Percentiles rank a stretch among this genome's conserved stretches.
These are phyloP conservation scores for Watsonalla cultraria DNA, from an alignment of 2,888 invertebrate species.

Conservation along the genomic window DNA sequence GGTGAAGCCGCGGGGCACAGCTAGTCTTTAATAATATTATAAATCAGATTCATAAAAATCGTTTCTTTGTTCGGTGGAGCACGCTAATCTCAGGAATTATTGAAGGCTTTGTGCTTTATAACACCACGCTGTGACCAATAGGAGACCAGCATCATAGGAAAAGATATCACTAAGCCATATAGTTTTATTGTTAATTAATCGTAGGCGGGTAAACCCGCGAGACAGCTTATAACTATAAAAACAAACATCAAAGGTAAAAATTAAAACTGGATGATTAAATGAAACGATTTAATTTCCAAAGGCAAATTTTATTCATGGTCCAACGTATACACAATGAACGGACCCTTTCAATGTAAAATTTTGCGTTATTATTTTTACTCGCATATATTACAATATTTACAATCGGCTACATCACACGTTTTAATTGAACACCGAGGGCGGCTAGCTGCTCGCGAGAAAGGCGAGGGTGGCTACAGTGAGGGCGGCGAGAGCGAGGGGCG, in stretches of 20 bases:
- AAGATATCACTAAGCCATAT: too few species aligned
- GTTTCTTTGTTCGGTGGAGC: too few species aligned
- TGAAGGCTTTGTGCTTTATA: too few species aligned
- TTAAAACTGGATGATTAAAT: conserved; percentile 15
- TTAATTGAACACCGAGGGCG: conserved; percentile 66
- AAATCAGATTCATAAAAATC: too few species aligned
- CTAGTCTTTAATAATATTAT: too few species aligned
- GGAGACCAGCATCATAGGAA: too few species aligned
- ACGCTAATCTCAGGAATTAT: too few species aligned
- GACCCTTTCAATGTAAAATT: conserved; percentile 76
- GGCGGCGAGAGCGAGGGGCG: conserved; percentile 41
- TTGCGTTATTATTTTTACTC: conserved; percentile 63
- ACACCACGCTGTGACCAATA: too few species aligned
- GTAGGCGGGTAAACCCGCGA: too few species aligned
- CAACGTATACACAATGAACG: conserved; percentile 77
- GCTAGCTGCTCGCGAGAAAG: conserved; percentile 61
- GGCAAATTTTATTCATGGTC: conserved; percentile 77
- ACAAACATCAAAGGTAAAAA: neutral
- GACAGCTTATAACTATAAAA: neutral
- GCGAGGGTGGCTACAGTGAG: conserved; percentile 49
- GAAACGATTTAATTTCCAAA: conserved; percentile 48
- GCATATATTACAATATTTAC: conserved; percentile 75
- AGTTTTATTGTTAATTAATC: too few species aligned
- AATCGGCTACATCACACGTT: conserved; percentile 49
- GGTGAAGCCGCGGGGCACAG: too few species aligned